These are phyloP conservation scores for Larimichthys crocea DNA, from an alignment of 2,113 vertebrate species.

Conservation along the genomic window DNA sequence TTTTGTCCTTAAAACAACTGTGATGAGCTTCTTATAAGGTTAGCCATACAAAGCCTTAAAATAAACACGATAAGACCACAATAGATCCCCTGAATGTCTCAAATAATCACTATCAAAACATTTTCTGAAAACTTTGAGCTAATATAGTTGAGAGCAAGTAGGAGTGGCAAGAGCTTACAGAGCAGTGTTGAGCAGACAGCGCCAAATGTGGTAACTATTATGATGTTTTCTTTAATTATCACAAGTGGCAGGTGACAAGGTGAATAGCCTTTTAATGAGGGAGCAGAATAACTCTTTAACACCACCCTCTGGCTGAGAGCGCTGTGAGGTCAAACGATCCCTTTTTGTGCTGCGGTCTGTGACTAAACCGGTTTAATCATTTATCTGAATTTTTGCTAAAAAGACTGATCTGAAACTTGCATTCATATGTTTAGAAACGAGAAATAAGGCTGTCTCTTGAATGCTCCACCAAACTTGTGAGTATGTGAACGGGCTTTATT, in stretches of 20 bases:
- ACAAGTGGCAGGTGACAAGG: slow-evolving; percentile 77
- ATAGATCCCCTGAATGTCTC: background rate
- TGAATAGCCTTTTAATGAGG: slow-evolving; percentile 71
- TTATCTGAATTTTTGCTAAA: slow-evolving; percentile 1
- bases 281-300: slow-evolving; percentile 61
- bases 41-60: background rate
- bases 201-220: slow-evolving; percentile 74
- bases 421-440: background rate
- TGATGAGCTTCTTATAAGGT: background rate
- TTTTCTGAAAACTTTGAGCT: slow-evolving; percentile 11
- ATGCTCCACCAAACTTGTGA: background rate
- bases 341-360: background rate
- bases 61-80: background rate
- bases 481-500: slow-evolving; percentile 6
- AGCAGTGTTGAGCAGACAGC: slow-evolving; percentile 25
- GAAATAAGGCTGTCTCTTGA: background rate
- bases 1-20: background rate
- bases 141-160: background rate
- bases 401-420: background rate
- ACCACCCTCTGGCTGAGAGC: slow-evolving; percentile 51
- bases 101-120: slow-evolving; percentile 9
- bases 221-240: slow-evolving; percentile 77
- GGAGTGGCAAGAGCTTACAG: background rate
- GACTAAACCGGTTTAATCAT: slow-evolving; percentile 25
- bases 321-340: slow-evolving; percentile 28